Evolutionary conservation across 1,140 invertebrate genomes (phyloP).

Genomic region (Apocrypta bakeri): DNA sequence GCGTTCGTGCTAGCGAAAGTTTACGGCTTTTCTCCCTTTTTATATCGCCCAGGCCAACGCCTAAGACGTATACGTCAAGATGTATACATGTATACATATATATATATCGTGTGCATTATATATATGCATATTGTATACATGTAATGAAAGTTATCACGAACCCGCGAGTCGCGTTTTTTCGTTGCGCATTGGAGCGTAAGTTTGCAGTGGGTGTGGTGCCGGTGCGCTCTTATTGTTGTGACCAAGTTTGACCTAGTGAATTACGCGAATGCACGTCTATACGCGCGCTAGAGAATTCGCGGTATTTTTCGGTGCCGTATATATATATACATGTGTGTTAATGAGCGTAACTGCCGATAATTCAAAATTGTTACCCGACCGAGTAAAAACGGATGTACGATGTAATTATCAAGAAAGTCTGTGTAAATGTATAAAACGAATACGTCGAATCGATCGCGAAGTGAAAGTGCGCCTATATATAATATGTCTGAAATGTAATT

Average conservation of each 20-base stretch:
- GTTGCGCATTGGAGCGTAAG: not conserved
- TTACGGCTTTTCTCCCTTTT: slow-evolving; percentile 49
- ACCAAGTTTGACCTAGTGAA: not conserved
- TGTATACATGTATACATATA: not conserved
- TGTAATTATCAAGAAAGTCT: no score
- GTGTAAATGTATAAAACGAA: no score
- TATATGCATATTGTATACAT: not conserved
- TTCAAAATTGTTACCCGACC: no score
- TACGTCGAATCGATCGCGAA: no score
- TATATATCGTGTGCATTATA: no score
- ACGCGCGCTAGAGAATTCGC: not conserved
- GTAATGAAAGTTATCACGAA: slow-evolving; percentile 56
- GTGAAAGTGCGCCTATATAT: no score
- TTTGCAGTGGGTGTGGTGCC: not conserved
- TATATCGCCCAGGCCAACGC: slow-evolving; percentile 28
- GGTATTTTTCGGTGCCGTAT: not conserved
- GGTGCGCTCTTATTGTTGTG: slow-evolving; percentile 15
- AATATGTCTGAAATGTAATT: no score
- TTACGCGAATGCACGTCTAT: no score
- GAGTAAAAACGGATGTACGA: no score
- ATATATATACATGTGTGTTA: not conserved
- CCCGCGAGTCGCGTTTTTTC: not conserved
- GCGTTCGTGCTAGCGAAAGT: slow-evolving; percentile 35
- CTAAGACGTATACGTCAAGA: slow-evolving; percentile 40
- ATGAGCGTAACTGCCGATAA: no score